Evolutionary conservation across 2,113 vertebrate genomes (phyloP), one percentile per base, ranked within the genome.

Genomic region (Cebidichthys violaceus): DNA sequence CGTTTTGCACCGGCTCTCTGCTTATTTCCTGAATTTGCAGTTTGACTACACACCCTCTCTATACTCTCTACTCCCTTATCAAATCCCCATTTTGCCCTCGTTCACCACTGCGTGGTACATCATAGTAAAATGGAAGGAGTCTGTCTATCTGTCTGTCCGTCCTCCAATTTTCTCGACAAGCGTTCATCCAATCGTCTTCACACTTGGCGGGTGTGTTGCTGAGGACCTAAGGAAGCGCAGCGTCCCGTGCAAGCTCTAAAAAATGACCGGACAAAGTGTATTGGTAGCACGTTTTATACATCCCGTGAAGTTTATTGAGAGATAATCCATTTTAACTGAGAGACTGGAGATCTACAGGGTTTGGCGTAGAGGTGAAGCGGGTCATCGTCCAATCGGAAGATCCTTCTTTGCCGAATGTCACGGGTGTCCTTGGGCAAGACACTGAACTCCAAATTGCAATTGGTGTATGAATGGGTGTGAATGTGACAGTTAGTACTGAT

Each of bases 21-120:
- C 79, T 80, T 27, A 52, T 70, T 80, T 71, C n/a, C 17, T 20
- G 20, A 70, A 77, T 76, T 68, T 47, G 57, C 79, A 76, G 24
- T 70, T 75, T 77, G 62, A 85, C 2, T 9, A 18, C 33, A 39
- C 10, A 57, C 14, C 17, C 17, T 27, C 24, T 11, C 55, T 37
- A 0, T 45, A 22, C 55, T 79, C 50, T 37, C 52, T 33, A 14
- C 54, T 79, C 66, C 45, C 6, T 84, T 68, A 61, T 69, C 59
- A 77, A 75, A 69, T 52, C 68, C 11, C 10, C 11, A 57, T 73
- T 43, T 62, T 33, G 7, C 4, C 18, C 7, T 54, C 20, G 0
- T 52, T 69, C 35, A 27, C 15, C 3, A 10, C 6, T 39, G 39
- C 43, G 65, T 57, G 52, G 33, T 20, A 68, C 62, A 41, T 64